Percentiles rank a stretch among this genome's conserved stretches.
Evolutionary conservation across 2,797 vertebrate genomes (phyloP).

Genomic region (Xiphorhynchus erythropygius): DNA sequence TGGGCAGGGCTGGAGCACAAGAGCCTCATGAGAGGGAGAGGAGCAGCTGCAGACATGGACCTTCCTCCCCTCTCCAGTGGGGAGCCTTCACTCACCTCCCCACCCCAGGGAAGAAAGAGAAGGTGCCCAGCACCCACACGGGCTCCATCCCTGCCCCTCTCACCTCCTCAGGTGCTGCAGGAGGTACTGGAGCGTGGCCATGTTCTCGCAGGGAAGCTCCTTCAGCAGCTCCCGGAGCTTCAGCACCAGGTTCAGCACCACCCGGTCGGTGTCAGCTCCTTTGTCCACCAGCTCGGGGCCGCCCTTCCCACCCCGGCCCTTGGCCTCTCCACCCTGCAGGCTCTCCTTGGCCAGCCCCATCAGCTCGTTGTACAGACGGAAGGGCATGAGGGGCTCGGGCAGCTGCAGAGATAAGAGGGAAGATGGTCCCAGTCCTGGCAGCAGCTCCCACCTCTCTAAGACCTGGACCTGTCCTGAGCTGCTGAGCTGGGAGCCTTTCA

Average conservation of each 20-base stretch:
- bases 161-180: constrained; percentile 88
- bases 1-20: not conserved
- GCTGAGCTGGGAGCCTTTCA: not conserved
- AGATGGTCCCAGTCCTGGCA: not conserved
- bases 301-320: constrained; percentile 62
- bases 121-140: rapidly evolving
- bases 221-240: constrained; percentile 84
- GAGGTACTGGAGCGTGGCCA: constrained; percentile 86
- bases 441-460: too few relatives aligned
- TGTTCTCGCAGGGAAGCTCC: constrained; percentile 85
- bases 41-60: rapidly evolving
- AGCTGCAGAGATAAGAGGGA: constrained; percentile 75
- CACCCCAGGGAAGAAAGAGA: not conserved
- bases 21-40: rapidly evolving
- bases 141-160: not conserved
- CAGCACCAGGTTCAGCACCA: constrained; percentile 78
- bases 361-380: constrained; percentile 89
- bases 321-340: constrained; percentile 79
- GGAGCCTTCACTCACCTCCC: not conserved
- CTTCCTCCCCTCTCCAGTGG: rapidly evolving
- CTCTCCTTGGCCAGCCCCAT: constrained; percentile 97
- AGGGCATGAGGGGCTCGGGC: constrained; percentile 92
- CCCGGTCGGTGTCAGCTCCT: constrained; percentile 77
- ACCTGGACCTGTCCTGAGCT: rapidly evolving
- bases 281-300: constrained; percentile 79